A percentile compares a stretch with the other conserved stretches of the same genome.
Evolutionary conservation across 2,797 vertebrate genomes (phyloP).

Genomic region (Dicrostonyx torquatus): DNA sequence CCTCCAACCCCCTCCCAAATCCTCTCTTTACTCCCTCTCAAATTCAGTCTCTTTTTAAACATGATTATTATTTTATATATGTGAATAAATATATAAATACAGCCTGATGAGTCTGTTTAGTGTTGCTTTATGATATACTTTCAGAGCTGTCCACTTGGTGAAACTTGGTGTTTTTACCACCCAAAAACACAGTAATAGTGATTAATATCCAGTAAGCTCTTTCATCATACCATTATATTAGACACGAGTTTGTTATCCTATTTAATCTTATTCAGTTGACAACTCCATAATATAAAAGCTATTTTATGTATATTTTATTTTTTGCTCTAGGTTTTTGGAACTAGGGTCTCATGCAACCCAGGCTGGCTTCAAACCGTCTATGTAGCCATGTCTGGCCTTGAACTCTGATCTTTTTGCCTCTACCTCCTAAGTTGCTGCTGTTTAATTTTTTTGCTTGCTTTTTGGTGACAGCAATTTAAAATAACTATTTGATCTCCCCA

Average conservation of each 20-base stretch:
- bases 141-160: background rate
- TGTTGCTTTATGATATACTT: background rate
- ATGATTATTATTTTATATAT: background rate
- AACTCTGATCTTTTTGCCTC: background rate
- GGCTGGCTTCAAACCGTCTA: background rate
- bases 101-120: background rate
- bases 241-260: background rate
- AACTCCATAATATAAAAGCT: conserved; percentile 43
- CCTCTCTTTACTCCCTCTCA: background rate
- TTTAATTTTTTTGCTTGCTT: background rate
- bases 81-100: background rate
- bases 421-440: background rate
- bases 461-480: background rate
- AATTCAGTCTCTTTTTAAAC: background rate
- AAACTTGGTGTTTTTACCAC: background rate
- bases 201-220: conserved; percentile 1
- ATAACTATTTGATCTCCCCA: conserved; percentile 42
- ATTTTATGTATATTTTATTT: conserved; percentile 52
- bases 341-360: background rate
- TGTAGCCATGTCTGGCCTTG: background rate
- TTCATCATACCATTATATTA: conserved; percentile 11
- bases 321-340: background rate
- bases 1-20: background rate
- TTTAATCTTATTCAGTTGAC: conserved; percentile 2
- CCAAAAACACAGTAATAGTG: conserved; percentile 1